Conservation (phyloP, 35 echinoderm and acorn worm genomes). For the Apostichopus californicus region DNA sequence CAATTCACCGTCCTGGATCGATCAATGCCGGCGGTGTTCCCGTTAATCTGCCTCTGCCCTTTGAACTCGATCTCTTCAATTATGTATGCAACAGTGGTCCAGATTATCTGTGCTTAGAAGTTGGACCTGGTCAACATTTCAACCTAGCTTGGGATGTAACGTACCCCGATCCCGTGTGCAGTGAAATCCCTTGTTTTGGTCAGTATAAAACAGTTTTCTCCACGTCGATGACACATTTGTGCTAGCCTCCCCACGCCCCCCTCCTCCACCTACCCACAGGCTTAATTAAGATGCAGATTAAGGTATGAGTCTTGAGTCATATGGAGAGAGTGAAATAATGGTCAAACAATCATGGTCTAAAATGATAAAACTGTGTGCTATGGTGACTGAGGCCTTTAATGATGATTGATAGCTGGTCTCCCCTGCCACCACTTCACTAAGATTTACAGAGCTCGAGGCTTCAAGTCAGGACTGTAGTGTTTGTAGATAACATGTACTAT, state of each 20-base stretch:
- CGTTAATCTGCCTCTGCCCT: neutral
- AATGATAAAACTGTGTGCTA: neutral
- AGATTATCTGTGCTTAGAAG: conserved; percentile 32
- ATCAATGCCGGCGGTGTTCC: neutral
- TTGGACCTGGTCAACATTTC: neutral
- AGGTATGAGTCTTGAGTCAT: too few relatives aligned
- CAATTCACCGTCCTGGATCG: neutral
- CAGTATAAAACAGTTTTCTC: neutral
- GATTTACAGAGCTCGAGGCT: too few relatives aligned
- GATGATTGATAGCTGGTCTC: neutral
- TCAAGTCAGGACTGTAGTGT: too few relatives aligned
- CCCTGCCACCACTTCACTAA: too few relatives aligned
- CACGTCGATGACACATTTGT: too few relatives aligned
- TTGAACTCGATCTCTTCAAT: conserved; percentile 33
- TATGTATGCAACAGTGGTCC: neutral
- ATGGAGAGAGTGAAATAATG: too few relatives aligned
- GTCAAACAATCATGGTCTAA: neutral
- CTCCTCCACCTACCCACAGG: neutral
- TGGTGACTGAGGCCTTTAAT: neutral
- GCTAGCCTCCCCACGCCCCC: too few relatives aligned
- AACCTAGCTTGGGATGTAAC: neutral
- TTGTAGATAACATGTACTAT: too few relatives aligned
- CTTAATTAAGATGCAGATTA: too few relatives aligned
- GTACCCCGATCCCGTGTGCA: neutral
- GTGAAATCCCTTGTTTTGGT: neutral